These are phyloP conservation scores for Clarias platycephalus DNA, from an alignment of 2,797 vertebrate species.

Conservation along the genomic window DNA sequence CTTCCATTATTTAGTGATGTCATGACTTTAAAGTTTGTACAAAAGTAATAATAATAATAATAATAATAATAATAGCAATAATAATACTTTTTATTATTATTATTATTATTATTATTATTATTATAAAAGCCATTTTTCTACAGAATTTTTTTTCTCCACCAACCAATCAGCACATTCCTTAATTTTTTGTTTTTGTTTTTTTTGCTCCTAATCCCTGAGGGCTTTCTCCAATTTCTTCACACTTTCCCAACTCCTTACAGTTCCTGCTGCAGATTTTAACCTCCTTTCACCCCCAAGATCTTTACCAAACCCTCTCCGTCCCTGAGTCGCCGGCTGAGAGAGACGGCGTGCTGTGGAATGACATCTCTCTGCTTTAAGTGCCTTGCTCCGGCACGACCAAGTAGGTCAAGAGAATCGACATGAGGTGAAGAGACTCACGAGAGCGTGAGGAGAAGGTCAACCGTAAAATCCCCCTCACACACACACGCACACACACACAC, in stretches of 20 bases:
- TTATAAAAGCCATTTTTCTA: not conserved
- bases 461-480: conserved; percentile 69
- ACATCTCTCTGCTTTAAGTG: conserved; percentile 75
- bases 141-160: not conserved
- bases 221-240: not conserved
- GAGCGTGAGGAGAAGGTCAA: conserved; percentile 79
- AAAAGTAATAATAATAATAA: too few species aligned
- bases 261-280: not conserved
- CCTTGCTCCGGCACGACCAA: conserved; percentile 76
- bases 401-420: conserved; percentile 81
- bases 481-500: not conserved
- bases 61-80: too few species aligned
- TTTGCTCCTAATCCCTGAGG: not conserved
- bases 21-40: not conserved
- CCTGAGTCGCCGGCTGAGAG: conserved; percentile 42
- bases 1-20: not conserved
- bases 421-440: conserved; percentile 74
- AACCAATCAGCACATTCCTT: not conserved
- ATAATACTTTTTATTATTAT: too few species aligned
- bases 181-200: not conserved
- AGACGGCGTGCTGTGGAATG: conserved; percentile 57
- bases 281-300: not conserved
- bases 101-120: too few species aligned
- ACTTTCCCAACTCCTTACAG: not conserved
- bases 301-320: conserved; percentile 4